phyloP scores from a whole-genome alignment of 2,888 invertebrate genomes.

The Ectobius pallidus region DNA sequence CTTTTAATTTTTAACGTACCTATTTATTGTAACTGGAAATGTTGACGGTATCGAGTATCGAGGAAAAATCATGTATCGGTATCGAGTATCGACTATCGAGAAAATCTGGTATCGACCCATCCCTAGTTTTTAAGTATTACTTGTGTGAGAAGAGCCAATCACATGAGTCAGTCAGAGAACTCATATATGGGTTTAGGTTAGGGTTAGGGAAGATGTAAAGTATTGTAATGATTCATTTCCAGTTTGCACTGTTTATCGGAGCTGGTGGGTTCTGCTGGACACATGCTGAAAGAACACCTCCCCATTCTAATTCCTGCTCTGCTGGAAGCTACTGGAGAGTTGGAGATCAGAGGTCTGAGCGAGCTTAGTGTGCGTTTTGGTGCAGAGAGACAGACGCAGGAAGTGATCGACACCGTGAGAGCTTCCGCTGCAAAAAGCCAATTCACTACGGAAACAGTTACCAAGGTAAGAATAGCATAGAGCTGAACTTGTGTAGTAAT shows the following conservation, averaged over 20 bases:
- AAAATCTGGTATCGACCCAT: too few species aligned
- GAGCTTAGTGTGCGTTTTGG: constrained; percentile 76
- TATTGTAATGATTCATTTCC: too few species aligned
- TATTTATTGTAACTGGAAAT: too few species aligned
- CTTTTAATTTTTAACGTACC: too few species aligned
- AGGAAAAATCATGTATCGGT: too few species aligned
- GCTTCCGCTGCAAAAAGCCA: constrained; percentile 83
- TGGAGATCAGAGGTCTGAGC: constrained; percentile 80
- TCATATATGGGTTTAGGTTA: too few species aligned
- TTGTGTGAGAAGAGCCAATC: too few species aligned
- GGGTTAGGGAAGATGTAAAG: too few species aligned
- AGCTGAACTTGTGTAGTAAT: neutral
- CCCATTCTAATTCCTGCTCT: constrained; percentile 81
- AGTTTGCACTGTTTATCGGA: constrained; percentile 87
- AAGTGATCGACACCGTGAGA: constrained; percentile 77
- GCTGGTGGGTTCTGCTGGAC: constrained; percentile 81
- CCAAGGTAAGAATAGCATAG: constrained; percentile 63
- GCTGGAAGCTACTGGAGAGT: constrained; percentile 84
- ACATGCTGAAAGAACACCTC: constrained; percentile 79
- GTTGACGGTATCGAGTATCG: too few species aligned
- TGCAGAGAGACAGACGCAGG: constrained; percentile 72
- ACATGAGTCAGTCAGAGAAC: too few species aligned
- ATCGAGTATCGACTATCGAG: too few species aligned
- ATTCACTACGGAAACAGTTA: constrained; percentile 86
- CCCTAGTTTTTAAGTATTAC: too few species aligned